Evolutionary conservation across 1,140 invertebrate species (phyloP), one percentile per base, ranked within the genome.

Genomic region (Diorhabda carinulata): DNA sequence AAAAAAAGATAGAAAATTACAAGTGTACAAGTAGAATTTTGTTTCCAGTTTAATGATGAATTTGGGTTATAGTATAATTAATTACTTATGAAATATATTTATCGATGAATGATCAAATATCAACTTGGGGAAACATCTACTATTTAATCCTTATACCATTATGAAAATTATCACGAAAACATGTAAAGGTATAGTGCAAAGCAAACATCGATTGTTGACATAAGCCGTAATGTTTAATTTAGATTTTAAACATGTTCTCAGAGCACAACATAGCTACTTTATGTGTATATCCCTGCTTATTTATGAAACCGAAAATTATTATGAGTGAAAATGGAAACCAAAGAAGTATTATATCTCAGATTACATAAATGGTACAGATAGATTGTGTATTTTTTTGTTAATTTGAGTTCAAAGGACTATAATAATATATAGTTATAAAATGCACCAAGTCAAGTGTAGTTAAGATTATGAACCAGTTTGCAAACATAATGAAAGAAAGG

Each of bases 151-250:
- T n/a, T 47, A 62, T 64, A 64, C 47, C 63, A 64, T 64, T 64
- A 64, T 43, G 47, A 64, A 64, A 64, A 56, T 64, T 57, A 52
- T 64, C 65, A 43, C 45, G 42, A 67, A 67, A 60, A 60, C 57
- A 67, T 67, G 65, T 60, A 67, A 67, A 67, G 58, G 58, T 67
- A 67, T 67, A 71, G 61, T 64, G 70, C 70, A 71, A 71, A 71
- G 70, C 66, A 71, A 71, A 71, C 70, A 71, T 52, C 57, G 66
- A 67, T 71, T 67, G 67, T 71, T 71, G 70, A 71, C 70, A 71
- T 64, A 71, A 71, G 52, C 70, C 41, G 67, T 71, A 66, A 71
- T 71, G 70, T 71, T 71, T 71, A 64, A 71, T 69, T 71, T 71
- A 66, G 70, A 71, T 63, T 65, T 58, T 62, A 68, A 71, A 71